Percentiles rank a stretch among this genome's conserved stretches.
phyloP scores from a whole-genome alignment of 2,113 vertebrate species.

The Zosterops lateralis region DNA sequence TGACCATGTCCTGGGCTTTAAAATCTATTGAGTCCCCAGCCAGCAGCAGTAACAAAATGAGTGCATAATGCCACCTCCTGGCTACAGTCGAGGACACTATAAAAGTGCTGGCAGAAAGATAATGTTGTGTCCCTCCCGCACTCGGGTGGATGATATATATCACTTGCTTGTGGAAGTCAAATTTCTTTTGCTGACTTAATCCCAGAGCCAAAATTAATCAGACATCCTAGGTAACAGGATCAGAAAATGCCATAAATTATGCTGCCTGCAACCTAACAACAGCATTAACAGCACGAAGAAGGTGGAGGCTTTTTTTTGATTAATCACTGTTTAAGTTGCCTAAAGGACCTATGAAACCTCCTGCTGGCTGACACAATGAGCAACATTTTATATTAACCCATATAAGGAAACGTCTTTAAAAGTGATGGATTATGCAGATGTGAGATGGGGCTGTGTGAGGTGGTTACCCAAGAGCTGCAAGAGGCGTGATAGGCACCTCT shows the following conservation, averaged over 20 bases:
- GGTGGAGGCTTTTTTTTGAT: conserved; percentile 63
- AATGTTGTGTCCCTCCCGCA: not conserved
- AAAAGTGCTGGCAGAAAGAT: not conserved
- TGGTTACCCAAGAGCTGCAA: not conserved
- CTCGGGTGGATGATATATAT: conserved; percentile 53
- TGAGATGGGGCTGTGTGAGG: not conserved
- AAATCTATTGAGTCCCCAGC: not conserved
- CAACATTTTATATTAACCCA: conserved; percentile 63
- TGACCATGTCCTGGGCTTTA: not conserved
- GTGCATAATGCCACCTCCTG: conserved; percentile 68
- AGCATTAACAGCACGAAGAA: conserved; percentile 58
- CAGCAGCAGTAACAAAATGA: conserved; percentile 16
- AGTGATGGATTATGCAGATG: conserved; percentile 59
- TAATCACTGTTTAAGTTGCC: conserved; percentile 73
- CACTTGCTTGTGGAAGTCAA: conserved; percentile 61
- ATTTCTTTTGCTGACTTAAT: conserved; percentile 74
- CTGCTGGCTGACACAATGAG: conserved; percentile 65
- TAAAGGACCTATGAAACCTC: conserved; percentile 68
- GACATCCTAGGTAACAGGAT: conserved; percentile 66
- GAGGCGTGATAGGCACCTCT: accelerated
- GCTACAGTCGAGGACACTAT: not conserved
- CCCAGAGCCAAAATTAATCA: conserved; percentile 73
- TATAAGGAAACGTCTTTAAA: conserved; percentile 49
- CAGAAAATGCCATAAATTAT: conserved; percentile 67
- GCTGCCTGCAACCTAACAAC: conserved; percentile 58